A percentile compares a stretch with the other conserved stretches of the same genome.
phyloP scores from a whole-genome alignment of 2,888 invertebrate genomes.

The Epinotia nisella region DNA sequence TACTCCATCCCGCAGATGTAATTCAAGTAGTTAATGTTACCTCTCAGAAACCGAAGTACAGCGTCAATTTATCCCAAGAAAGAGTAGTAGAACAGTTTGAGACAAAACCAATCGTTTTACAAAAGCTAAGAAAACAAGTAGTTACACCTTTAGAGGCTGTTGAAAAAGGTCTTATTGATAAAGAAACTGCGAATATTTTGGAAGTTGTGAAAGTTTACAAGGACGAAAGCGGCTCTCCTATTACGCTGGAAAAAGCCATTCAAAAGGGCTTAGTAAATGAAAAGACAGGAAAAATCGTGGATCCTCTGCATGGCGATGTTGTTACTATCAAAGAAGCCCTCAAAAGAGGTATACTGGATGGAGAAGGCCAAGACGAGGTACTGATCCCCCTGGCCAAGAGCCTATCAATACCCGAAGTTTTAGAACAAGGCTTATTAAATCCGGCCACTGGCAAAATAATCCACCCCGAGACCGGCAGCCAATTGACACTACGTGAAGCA shows the following conservation, averaged over 20 bases:
- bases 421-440: slow-evolving; percentile 94
- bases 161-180: slow-evolving; percentile 91
- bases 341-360: slow-evolving; percentile 91
- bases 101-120: slow-evolving; percentile 88
- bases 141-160: slow-evolving; percentile 91
- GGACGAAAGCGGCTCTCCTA: slow-evolving; percentile 83
- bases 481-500: slow-evolving; percentile 91
- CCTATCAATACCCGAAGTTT: slow-evolving; percentile 92
- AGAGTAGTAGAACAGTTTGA: slow-evolving; percentile 84
- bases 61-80: slow-evolving; percentile 86
- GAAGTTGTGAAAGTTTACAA: slow-evolving; percentile 85
- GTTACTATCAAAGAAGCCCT: slow-evolving; percentile 94
- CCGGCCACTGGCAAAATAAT: slow-evolving; percentile 89
- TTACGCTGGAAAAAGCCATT: slow-evolving; percentile 91
- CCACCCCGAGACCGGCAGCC: slow-evolving; percentile 94
- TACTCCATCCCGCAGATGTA: slow-evolving; percentile 71
- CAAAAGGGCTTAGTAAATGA: slow-evolving; percentile 88
- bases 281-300: slow-evolving; percentile 90
- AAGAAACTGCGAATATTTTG: slow-evolving; percentile 89
- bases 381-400: slow-evolving; percentile 92
- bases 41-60: slow-evolving; percentile 87
- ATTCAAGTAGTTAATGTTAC: slow-evolving; percentile 85
- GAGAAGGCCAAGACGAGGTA: slow-evolving; percentile 89
- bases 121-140: slow-evolving; percentile 91
- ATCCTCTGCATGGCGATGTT: slow-evolving; percentile 92